Conservation (phyloP, 2,113 vertebrate genomes). For the Pipra filicauda region DNA sequence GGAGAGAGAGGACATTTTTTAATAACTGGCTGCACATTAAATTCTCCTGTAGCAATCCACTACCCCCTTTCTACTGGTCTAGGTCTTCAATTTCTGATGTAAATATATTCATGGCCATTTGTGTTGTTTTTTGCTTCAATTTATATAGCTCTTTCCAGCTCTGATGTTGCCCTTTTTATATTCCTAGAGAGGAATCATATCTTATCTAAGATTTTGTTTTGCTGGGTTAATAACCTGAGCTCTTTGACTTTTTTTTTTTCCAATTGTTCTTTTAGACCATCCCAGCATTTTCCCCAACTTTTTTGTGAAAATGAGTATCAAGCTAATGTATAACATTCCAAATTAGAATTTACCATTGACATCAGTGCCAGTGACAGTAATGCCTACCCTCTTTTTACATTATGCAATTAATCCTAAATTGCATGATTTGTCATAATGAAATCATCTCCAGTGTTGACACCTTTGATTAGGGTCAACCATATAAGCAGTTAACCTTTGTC, state of each 20-base stretch:
- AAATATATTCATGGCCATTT: slow-evolving; percentile 27
- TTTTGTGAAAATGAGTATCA: not conserved
- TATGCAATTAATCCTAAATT: not conserved
- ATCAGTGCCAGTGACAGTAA: not conserved
- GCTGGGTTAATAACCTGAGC: not conserved
- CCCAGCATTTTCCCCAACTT: not conserved
- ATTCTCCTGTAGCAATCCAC: not conserved
- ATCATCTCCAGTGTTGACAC: not conserved
- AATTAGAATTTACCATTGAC: not conserved
- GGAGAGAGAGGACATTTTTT: not conserved
- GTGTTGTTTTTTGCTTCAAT: not conserved
- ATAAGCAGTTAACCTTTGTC: not conserved
- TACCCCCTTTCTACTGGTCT: not conserved
- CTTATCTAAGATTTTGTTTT: not conserved
- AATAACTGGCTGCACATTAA: not conserved
- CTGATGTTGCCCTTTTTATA: not conserved
- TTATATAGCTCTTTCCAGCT: not conserved
- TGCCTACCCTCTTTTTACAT: not conserved
- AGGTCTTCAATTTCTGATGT: not conserved
- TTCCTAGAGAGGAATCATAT: not conserved
- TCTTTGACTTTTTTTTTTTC: not conserved
- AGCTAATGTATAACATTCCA: not conserved
- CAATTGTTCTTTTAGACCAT: not conserved
- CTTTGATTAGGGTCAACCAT: not conserved
- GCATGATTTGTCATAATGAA: not conserved